These are phyloP conservation scores for Anseranas semipalmata DNA, from an alignment of 2,113 vertebrate genomes.

Conservation along the genomic window DNA sequence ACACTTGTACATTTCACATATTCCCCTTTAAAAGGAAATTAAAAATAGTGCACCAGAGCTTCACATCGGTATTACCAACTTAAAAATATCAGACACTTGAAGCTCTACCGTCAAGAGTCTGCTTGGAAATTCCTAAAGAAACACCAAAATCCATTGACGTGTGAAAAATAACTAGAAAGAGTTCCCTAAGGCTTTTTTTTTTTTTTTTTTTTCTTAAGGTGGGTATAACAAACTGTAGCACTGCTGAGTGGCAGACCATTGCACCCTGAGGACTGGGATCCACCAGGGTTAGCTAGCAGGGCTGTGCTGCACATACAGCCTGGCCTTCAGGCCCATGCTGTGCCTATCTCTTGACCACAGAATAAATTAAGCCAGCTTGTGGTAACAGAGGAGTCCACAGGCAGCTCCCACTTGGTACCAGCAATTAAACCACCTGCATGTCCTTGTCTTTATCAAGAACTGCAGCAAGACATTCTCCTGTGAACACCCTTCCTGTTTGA, in stretches of 20 bases:
- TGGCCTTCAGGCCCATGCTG: no score
- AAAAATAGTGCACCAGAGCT: not conserved
- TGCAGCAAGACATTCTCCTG: not conserved
- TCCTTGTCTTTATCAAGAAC: not conserved
- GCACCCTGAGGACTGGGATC: not conserved
- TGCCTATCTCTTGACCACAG: not conserved
- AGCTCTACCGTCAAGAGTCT: conserved; percentile 19
- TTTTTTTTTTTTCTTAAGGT: not conserved
- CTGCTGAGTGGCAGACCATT: not conserved
- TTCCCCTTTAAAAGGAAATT: not conserved
- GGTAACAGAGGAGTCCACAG: not conserved
- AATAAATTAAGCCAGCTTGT: not conserved
- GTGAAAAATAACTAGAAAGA: not conserved
- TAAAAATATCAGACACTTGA: conserved; percentile 21
- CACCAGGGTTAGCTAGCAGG: not conserved
- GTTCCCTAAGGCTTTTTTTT: not conserved
- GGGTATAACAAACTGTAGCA: not conserved
- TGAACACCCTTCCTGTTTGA: not conserved
- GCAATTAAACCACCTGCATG: not conserved
- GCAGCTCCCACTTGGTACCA: not conserved
- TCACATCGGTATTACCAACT: conserved; percentile 14
- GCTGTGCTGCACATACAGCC: no score
- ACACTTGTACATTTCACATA: not conserved
- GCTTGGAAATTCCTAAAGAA: conserved; percentile 54
- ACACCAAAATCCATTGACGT: conserved; percentile 25